Base-by-base conservation (phyloP, 2,797 vertebrate species). In the Macropodus opercularis region DNA sequence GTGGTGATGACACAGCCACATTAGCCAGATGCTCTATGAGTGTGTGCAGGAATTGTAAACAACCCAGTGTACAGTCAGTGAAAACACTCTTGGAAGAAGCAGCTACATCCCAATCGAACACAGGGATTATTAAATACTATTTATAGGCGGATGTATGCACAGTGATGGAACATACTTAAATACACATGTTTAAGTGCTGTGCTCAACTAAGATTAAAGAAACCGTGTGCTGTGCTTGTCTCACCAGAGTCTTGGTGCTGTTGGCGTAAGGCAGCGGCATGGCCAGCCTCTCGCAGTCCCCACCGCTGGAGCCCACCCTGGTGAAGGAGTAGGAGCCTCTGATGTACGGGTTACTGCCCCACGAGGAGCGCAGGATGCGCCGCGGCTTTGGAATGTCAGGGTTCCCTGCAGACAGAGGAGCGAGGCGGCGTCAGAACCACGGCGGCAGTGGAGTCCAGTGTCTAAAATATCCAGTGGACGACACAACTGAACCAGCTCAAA, bases 311-410 rank as follows among this genome's bases (percentile, higher is more conserved):
- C 98, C 98, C 48, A 99, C 98, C 66, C 96, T 95, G 53, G 96
- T 98, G 84, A 97, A 99, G 24, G 98, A 98, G 90, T 99, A 99
- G 55, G 98, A 99, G 24, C 98, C 98, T 27, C 92, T 91, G 88
- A 99, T 96, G 75, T 94, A 89, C 0, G 95, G 94, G 83, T 99
- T 96, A 76, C 94, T 98, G 83, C 98, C 98, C 98, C 98, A 99
- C 0, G 94, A 95, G 3, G 98, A 98, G 56, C 96, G 96, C 87
- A 99, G 90, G 90, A 99, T 93, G 42, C 95, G 93, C 17, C 94
- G 92, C 65, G 98, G 98, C 87, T 99, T 99, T 12, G 96, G 96
- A 95, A 99, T 98, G 94, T 98, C 91, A 47, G 95, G 94, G 78
- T 98, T 99, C 84, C 98, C 98, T 99, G 83, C 24, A 18, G 46